phyloP scores from a whole-genome alignment of 2,888 invertebrate species.

The Tenthredo notha region DNA sequence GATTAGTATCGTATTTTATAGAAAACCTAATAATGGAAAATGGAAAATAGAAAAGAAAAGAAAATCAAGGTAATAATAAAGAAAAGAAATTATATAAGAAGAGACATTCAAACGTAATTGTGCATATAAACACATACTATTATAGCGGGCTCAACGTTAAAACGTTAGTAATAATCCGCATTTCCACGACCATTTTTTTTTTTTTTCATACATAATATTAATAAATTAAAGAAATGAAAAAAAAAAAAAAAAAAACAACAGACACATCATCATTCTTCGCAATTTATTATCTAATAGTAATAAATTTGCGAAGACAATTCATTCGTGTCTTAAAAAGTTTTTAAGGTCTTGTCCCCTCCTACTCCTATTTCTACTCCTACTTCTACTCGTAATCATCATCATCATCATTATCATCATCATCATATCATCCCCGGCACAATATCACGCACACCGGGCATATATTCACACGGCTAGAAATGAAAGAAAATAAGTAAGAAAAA shows the following conservation, averaged over 20 bases:
- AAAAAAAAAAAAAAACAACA: not conserved
- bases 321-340: not conserved
- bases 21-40: constrained; percentile 21
- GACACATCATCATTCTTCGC: not conserved
- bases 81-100: not conserved
- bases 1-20: constrained; percentile 7
- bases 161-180: not conserved
- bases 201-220: not conserved
- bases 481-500: not conserved
- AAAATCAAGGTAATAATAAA: not conserved
- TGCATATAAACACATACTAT: not conserved
- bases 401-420: constrained; percentile 2
- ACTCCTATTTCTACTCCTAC: not conserved
- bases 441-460: not conserved
- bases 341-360: not conserved
- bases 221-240: not conserved
- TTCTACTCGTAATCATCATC: not conserved
- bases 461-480: not conserved
- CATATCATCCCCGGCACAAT: not conserved
- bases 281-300: constrained; percentile 3
- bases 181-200: not conserved
- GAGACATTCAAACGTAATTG: not conserved
- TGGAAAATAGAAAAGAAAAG: not conserved
- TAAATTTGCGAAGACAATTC: constrained; percentile 10
- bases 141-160: not conserved